Base-by-base conservation (phyloP, 2,113 vertebrate genomes). In the Mugil cephalus region DNA sequence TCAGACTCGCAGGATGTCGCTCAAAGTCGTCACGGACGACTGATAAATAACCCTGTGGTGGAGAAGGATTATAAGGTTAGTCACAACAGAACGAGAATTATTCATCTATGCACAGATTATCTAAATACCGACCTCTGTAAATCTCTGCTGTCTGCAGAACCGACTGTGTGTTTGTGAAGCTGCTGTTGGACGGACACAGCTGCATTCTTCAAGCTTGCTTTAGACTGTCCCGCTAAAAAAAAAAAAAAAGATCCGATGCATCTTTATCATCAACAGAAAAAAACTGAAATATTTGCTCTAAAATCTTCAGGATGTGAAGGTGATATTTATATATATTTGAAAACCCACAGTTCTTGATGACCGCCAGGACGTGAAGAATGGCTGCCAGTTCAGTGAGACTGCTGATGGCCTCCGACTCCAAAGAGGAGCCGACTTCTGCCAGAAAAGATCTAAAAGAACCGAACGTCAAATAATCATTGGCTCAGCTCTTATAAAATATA, bases 281-380 rank as follows among this genome's bases (percentile, higher is more conserved):
- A 9, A 3, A 30, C 24, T 3, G 24, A 30, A 3, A 3, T 30
- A 30, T 30, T 30, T 30, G 24, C 24, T 30, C 24, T 30, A 3
- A 40, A 39, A 18, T 6, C 3, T 21, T 46, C 2, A 1, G 1
- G 24, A 39, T 6, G 2, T 30, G 58, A 10, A 39, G n/a, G 10
- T 38, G 4, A 0, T 8, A 1, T 4, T 40, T 69, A 18, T 19
- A 2, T 30, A 30, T 30, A 19, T 0, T 8, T 4, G 46, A 39
- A 10, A 62, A 89, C 96, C 90, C 77, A 99, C 97, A 83, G 88
- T 91, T 94, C 85, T 91, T 94, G 83, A 96, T 58, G 47, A 95
- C 70, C 50, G 90, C 42, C 62, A 94, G 94, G 80, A 92, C 83
- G 83, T 80, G 92, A 59, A 91, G 88, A 36, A 93, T 53, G 10